Evolutionary conservation across 1,140 invertebrate species (phyloP).

Genomic region (Drosophila repletoides): DNA sequence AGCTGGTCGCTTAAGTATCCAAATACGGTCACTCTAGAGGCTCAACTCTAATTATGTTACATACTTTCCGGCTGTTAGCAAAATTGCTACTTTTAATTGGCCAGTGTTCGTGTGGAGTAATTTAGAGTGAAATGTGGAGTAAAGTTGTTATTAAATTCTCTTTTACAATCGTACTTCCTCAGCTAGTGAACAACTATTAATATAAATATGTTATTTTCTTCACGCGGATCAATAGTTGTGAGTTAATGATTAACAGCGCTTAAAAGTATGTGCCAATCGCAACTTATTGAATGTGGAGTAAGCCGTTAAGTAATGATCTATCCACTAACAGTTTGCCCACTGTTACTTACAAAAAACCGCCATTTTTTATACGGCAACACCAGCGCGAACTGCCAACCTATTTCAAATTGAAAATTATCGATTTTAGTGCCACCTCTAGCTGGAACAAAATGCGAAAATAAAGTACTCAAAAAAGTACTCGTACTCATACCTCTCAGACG

Average conservation of each 20-base stretch:
- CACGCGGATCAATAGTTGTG: no score
- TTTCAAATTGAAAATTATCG: constrained; percentile 1
- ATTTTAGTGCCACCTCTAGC: constrained; percentile 14
- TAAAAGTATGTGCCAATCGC: no score
- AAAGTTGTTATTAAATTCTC: no score
- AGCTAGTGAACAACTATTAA: no score
- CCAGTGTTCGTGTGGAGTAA: background rate
- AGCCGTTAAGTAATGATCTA: no score
- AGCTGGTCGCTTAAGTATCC: constrained; percentile 3
- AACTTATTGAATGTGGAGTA: no score
- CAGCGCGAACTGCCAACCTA: background rate
- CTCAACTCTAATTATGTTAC: background rate
- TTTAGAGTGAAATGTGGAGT: constrained; percentile 1
- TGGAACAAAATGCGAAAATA: constrained; percentile 36
- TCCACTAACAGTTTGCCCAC: background rate
- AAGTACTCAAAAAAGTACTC: constrained; percentile 28
- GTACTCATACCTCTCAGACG: constrained; percentile 19
- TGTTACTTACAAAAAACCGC: background rate
- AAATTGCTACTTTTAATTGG: background rate
- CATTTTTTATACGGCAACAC: background rate
- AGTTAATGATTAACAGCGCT: no score
- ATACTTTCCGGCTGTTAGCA: constrained; percentile 2
- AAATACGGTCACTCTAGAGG: background rate
- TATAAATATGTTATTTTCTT: no score
- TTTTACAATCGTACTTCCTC: no score